Evolutionary conservation across 2,113 vertebrate genomes (phyloP), one percentile per base, ranked within the genome.

Genomic region (Python bivittatus): DNA sequence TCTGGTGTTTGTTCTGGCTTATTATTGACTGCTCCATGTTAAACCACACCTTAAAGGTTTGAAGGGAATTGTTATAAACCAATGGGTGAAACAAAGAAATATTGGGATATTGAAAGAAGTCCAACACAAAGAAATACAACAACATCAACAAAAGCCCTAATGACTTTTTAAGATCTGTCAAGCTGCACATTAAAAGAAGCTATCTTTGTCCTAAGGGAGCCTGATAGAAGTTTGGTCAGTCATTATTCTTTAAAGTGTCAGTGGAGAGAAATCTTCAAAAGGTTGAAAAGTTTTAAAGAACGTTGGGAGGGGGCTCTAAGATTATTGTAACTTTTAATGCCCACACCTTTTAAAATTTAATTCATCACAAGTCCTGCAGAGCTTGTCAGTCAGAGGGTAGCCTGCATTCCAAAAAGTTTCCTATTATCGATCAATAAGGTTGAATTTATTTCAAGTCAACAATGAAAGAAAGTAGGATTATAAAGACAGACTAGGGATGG

Each of bases 111-210:
- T 93, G 90, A 91, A 56, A 72, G 44, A n/a, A 91, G 29, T 42
- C n/a, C 33, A 38, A 29, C 33, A 56, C 13, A 44, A 52, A 13
- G n/a, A 90, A 83, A 29, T 23, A 90, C 33, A 56, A 72, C 17
- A 53, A 53, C 4, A n/a, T n/a, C n/a, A 88, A 29, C 10, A 86
- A 6, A 52, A 72, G 33, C 33, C 29, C 60, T 79, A 86, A 90
- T 91, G 72, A 85, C 88, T 92, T 92, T 92, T 84, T 85, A 92
- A 58, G 57, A 64, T 83, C 72, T 92, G 87, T 92, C 91, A 92
- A 84, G 56, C 23, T 61, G 44, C 42, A 64, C 44, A 53, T 88
- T 84, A 91, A 57, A 84, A 88, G 60, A 93, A 84, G 56, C 23
- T 88, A 52, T 52, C 12, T 64, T 93, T 91, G 38, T 84, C 90